Evolutionary conservation across 2,797 vertebrate genomes (phyloP), one percentile per base, ranked within the genome.

Genomic region (Sebastiscus albofasciatus): DNA sequence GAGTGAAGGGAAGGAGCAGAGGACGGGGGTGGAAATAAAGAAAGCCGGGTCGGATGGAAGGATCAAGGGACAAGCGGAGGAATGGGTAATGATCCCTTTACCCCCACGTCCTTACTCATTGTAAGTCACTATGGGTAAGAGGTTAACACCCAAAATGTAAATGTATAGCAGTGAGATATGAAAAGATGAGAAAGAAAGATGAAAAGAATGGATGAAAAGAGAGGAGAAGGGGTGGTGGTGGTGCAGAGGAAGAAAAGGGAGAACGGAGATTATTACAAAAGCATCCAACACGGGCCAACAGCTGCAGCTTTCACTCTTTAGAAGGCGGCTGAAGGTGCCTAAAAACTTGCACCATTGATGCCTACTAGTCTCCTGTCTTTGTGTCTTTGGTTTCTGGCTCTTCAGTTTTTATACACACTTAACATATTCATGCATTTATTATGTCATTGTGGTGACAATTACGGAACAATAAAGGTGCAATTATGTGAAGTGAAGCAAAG

Each of bases 1-100:
- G 79, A 82, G 68, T 2, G 68, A 78, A 75, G 70, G 55, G 82
- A 87, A 86, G 67, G 71, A 89, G 66, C 52, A 59, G 55, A 77
- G 68, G 70, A 83, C 11, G 46, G 73, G 72, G 77, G 70, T 29
- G 77, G 36, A 27, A 66, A 20, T 20, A 66, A 27, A 66, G 26
- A 66, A 66, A 42, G 36, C 8, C 3, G 22, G 36, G 62, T 42
- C 36, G 34, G 36, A 42, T 78, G 61, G 62, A 79, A 73, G 80
- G 78, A 83, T 88, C 75, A 81, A 75, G 77, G 71, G 27, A 69
- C 52, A 64, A 64, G 68, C 0, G 27, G 62, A 66, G 83, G 69
- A 84, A 77, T 33, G 36, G 27, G 52, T 75, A 87, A 86, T 69
- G 77, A 88, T 80, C 72, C 42, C 69, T 71, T 75, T 62, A 54